Conservation (phyloP, 2,797 vertebrate genomes). For the Poecilia velifera region DNA sequence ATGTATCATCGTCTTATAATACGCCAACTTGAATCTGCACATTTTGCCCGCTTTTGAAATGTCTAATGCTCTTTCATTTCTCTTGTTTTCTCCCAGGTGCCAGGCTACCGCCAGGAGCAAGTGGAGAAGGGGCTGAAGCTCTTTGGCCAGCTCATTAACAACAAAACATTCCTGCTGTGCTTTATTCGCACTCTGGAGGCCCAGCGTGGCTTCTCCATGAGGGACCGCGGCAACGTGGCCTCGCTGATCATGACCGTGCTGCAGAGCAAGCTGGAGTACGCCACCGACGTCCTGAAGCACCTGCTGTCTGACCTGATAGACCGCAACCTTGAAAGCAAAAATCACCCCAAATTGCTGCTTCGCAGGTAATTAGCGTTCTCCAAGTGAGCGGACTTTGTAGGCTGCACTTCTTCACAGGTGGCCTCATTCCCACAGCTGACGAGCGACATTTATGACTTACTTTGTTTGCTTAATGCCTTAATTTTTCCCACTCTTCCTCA, state of each 20-base stretch:
- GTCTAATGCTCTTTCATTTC: constrained; percentile 27
- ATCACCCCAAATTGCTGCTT: constrained; percentile 95
- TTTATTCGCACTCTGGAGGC: constrained; percentile 97
- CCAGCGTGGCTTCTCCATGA: constrained; percentile 97
- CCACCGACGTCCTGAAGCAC: constrained; percentile 96
- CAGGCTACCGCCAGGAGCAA: constrained; percentile 94
- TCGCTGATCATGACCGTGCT: constrained; percentile 97
- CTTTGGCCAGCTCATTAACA: constrained; percentile 98
- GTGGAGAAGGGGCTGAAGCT: constrained; percentile 96
- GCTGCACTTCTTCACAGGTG: too few relatives aligned
- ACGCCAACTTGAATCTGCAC: constrained; percentile 6
- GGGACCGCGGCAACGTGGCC: constrained; percentile 96
- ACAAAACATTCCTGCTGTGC: constrained; percentile 94
- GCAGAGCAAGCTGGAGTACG: constrained; percentile 97
- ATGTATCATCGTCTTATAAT: constrained; percentile 9
- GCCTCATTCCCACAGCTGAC: neutral
- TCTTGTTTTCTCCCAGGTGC: constrained; percentile 82
- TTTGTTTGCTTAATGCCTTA: neutral
- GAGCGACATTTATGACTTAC: neutral
- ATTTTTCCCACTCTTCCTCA: constrained; percentile 2
- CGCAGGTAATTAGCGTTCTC: constrained; percentile 83
- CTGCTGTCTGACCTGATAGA: constrained; percentile 97
- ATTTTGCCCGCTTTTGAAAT: constrained; percentile 19
- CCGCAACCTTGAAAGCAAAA: constrained; percentile 99
- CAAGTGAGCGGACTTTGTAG: too few relatives aligned